phyloP scores from a whole-genome alignment of 2,888 invertebrate genomes.

The Mesorhabditis belari region DNA sequence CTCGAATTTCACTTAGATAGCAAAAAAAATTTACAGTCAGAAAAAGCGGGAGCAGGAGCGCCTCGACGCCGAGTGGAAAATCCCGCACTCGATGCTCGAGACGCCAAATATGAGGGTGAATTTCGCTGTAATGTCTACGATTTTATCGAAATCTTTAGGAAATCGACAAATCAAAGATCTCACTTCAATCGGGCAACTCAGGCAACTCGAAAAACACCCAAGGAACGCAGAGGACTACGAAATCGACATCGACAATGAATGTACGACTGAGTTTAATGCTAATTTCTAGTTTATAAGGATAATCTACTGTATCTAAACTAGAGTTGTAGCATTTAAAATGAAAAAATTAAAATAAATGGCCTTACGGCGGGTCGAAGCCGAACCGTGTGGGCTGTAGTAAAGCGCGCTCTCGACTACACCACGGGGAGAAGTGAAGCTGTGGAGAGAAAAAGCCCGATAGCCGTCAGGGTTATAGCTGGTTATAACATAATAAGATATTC shows the following conservation, averaged over 20 bases:
- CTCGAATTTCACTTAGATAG: too few species aligned
- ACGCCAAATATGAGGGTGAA: background rate
- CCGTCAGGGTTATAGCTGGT: too few species aligned
- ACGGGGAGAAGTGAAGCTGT: too few species aligned
- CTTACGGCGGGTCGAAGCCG: too few species aligned
- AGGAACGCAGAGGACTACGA: background rate
- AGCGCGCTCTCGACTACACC: too few species aligned
- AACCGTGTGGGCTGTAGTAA: too few species aligned
- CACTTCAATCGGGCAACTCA: background rate
- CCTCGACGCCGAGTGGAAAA: slow-evolving; percentile 31
- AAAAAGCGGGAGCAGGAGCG: slow-evolving; percentile 20
- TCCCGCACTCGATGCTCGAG: slow-evolving; percentile 3
- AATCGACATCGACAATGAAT: background rate
- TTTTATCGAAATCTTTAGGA: background rate
- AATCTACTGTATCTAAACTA: too few species aligned
- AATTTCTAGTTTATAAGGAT: too few species aligned
- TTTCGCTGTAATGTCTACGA: background rate
- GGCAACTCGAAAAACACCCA: background rate
- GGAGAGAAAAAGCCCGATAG: too few species aligned
- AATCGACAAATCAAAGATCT: background rate
- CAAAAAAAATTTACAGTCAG: slow-evolving; percentile 16
- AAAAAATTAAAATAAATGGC: too few species aligned
- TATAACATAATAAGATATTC: too few species aligned
- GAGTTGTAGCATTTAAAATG: too few species aligned
- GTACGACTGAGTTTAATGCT: background rate